Percentiles rank a stretch among this genome's conserved stretches.
These are phyloP conservation scores for Lipotes vexillifer DNA, from an alignment of 2,113 vertebrate genomes.

Conservation along the genomic window DNA sequence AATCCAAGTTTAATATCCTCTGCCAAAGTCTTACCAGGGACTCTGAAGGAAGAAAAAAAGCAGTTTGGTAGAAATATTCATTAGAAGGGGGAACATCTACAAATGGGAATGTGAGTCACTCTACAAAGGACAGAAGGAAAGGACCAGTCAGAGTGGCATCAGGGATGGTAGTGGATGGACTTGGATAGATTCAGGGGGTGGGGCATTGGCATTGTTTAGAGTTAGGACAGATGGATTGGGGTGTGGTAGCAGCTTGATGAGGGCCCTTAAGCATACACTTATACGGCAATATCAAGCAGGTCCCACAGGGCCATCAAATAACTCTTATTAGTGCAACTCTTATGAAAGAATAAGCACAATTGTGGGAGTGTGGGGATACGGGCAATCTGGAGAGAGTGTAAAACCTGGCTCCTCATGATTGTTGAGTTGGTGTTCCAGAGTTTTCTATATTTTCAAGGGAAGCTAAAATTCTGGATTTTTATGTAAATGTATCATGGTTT, in stretches of 20 bases:
- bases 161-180: no score
- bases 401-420: background rate
- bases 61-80: background rate
- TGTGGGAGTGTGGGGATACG: background rate
- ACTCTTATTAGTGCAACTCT: background rate
- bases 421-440: background rate
- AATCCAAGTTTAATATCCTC: background rate
- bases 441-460: background rate
- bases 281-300: background rate
- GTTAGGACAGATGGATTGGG: background rate
- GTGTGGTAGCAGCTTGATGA: background rate
- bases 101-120: background rate
- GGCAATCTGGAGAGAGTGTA: background rate
- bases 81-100: background rate
- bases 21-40: background rate
- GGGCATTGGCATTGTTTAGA: background rate
- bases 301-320: background rate
- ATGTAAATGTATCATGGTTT: background rate
- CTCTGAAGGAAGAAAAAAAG: background rate
- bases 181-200: background rate
- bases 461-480: background rate
- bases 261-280: no score
- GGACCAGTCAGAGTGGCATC: background rate
- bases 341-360: background rate
- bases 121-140: background rate